Evolutionary conservation across 2,797 vertebrate species (phyloP), one percentile per base, ranked within the genome.

Genomic region (Myoxocephalus aenaeus): DNA sequence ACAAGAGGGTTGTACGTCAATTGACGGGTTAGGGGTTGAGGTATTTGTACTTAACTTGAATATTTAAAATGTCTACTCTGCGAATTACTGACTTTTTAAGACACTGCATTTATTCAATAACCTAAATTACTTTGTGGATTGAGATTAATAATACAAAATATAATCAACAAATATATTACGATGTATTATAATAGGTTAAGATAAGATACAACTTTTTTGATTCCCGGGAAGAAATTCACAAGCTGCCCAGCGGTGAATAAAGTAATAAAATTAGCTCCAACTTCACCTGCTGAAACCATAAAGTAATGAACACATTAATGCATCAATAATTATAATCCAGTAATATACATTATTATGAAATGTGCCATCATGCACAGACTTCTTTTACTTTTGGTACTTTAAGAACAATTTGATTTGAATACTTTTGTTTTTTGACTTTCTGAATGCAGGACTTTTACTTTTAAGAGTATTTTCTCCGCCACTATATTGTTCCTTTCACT

Each of bases 1-100:
- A 73, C 44, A 76, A 73, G 79, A 62, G 11, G 25, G 0, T 38
- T 85, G 63, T 0, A 70, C 13, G 1, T 73, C 56, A 51, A 9
- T n/a, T n/a, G n/a, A n/a, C n/a, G n/a, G n/a, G n/a, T n/a, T n/a
- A n/a, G n/a, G n/a, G n/a, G n/a, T n/a, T 48, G 14, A 48, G 42
- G 10, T 48, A 32, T 5, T 18, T 63, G 32, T 51, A 7, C 13
- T 25, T 51, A 36, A 36, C 14, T 17, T 3, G 11, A 20, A 9
- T 22, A 5, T n/a, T 50, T n/a, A 1, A 59, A 20, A 5, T 22
- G 51, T 65, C 29, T 66, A 22, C 32, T 51, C 4, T 2, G 5
- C 4, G 22, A 13, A 13, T 53, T 13, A n/a, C 11, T 7, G 22
- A 51, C 9, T 27, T 27, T 27, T 27, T 2, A 27, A 18, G 8